These are phyloP conservation scores for Hippocampus guttulatus DNA, from an alignment of 2,113 vertebrate genomes.

Conservation along the genomic window DNA sequence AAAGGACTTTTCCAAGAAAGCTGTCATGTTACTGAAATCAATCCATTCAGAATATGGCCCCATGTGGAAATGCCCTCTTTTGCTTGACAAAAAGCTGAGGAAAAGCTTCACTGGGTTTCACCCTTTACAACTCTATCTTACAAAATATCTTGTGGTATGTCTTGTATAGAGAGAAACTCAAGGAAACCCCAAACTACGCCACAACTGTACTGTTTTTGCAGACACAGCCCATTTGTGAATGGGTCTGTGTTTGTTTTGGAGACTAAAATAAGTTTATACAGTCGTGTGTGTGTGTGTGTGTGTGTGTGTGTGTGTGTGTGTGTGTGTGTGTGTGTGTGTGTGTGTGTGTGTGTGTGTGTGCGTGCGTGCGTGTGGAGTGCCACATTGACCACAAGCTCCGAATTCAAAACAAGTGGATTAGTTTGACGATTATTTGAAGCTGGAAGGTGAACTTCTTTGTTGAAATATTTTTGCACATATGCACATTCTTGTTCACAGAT, in stretches of 20 bases:
- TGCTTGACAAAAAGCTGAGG: neutral
- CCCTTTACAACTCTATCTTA: neutral
- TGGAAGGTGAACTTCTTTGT: neutral
- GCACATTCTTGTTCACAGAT: neutral
- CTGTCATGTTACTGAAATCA: neutral
- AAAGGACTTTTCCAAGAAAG: neutral
- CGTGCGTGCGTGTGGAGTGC: no score
- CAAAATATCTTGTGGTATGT: conserved; percentile 1
- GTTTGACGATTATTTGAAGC: neutral
- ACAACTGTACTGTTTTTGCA: conserved; percentile 48
- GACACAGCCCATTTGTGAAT: conserved; percentile 29
- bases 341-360: neutral
- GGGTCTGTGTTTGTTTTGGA: conserved; percentile 1
- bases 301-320: no score
- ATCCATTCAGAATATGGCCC: conserved; percentile 60
- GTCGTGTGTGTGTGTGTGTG: neutral
- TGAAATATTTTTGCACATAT: neutral
- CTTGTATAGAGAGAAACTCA: conserved; percentile 11
- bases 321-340: no score
- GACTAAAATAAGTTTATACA: neutral
- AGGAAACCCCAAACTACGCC: conserved; percentile 1
- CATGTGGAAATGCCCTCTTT: conserved; percentile 70
- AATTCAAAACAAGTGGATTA: neutral
- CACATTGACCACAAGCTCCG: neutral
- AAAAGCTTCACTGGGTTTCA: neutral